phyloP scores from a whole-genome alignment of 2,113 vertebrate genomes.

The Dicentrarchus labrax region DNA sequence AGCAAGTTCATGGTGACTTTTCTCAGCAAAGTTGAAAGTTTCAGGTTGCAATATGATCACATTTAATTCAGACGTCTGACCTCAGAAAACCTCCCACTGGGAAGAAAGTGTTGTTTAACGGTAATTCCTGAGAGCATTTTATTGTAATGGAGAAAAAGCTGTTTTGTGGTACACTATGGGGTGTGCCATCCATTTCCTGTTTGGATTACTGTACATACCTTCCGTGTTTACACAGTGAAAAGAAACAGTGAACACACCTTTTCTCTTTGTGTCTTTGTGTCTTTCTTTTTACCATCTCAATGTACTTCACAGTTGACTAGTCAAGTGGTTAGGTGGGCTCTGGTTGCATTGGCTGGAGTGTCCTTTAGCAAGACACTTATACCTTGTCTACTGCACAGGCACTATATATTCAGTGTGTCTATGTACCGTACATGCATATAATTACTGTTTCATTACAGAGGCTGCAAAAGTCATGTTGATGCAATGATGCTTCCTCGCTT shows the following conservation, averaged over 20 bases:
- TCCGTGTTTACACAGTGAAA: slow-evolving; percentile 19
- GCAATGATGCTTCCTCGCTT: neutral
- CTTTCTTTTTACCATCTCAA: neutral
- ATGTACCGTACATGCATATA: neutral
- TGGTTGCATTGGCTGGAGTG: neutral
- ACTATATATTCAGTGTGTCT: neutral
- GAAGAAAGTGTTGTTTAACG: slow-evolving; percentile 10
- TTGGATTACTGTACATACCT: slow-evolving; percentile 1
- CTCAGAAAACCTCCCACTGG: neutral
- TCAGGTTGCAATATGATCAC: slow-evolving; percentile 15
- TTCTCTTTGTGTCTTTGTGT: slow-evolving; percentile 36
- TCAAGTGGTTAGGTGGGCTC: neutral
- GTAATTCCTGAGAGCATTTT: slow-evolving; percentile 13
- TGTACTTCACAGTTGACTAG: neutral
- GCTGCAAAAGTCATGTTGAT: neutral
- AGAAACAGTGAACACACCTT: slow-evolving; percentile 18
- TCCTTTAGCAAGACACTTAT: neutral
- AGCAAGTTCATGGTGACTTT: slow-evolving; percentile 29
- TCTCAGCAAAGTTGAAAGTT: slow-evolving; percentile 24
- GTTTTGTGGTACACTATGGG: slow-evolving; percentile 11
- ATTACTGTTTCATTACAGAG: neutral
- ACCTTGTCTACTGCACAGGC: neutral
- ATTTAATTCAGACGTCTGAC: slow-evolving; percentile 44
- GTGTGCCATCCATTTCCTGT: slow-evolving; percentile 16
- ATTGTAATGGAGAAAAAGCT: neutral